Percentiles rank a stretch among this genome's conserved stretches.
These are phyloP conservation scores for Todiramphus saurophagus DNA, from an alignment of 2,113 vertebrate genomes.

Conservation along the genomic window DNA sequence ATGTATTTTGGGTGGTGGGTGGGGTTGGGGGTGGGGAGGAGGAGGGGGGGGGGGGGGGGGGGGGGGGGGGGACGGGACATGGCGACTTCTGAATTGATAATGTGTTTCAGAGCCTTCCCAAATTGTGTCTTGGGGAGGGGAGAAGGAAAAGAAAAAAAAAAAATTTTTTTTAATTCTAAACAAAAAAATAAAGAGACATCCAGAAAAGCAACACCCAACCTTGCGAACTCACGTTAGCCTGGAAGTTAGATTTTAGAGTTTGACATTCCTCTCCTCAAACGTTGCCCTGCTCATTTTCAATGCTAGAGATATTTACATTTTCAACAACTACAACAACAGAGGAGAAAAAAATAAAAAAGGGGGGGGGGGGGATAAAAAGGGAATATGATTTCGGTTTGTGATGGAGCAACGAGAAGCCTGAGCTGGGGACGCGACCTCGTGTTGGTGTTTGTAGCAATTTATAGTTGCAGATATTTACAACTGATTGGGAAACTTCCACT, in stretches of 20 bases:
- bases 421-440: slow-evolving; percentile 65
- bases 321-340: background rate
- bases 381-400: background rate
- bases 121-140: background rate
- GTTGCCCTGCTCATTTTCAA: background rate
- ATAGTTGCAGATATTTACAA: slow-evolving; percentile 42
- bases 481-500: slow-evolving; percentile 31
- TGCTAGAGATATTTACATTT: background rate
- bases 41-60: too few species aligned
- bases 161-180: too few species aligned
- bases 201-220: background rate
- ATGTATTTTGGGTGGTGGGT: too few species aligned
- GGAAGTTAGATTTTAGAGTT: background rate
- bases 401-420: background rate
- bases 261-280: background rate
- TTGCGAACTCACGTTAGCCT: background rate
- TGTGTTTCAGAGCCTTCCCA: slow-evolving; percentile 1
- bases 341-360: background rate
- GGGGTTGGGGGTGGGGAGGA: too few species aligned
- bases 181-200: background rate
- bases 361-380: too few species aligned
- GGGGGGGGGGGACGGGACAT: background rate
- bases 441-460: slow-evolving; percentile 73
- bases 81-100: slow-evolving; percentile 40
- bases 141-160: background rate